A percentile compares a stretch with the other conserved stretches of the same genome.
Conservation (phyloP, 1,140 invertebrate species). For the Tribolium castaneum region DNA sequence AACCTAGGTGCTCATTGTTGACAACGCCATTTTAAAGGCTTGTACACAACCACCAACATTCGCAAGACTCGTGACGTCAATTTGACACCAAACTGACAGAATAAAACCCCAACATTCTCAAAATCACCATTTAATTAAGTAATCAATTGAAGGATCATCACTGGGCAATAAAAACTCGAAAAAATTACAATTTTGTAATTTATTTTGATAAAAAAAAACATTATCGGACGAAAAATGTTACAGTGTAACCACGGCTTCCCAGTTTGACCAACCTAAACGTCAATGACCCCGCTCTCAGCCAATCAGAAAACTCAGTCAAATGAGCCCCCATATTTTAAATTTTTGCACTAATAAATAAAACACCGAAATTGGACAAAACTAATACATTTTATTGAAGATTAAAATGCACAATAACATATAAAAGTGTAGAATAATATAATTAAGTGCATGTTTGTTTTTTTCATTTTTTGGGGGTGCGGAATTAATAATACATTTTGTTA, state of each 20-base stretch:
- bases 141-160: background rate
- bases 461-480: too few species aligned
- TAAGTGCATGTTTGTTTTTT: too few species aligned
- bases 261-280: background rate
- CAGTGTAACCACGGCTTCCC: background rate
- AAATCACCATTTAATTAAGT: background rate
- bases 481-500: too few species aligned
- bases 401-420: too few species aligned
- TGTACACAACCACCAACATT: slow-evolving; percentile 37
- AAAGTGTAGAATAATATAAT: too few species aligned
- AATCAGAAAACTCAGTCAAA: background rate
- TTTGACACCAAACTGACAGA: slow-evolving; percentile 1
- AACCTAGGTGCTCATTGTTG: slow-evolving; percentile 57
- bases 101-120: background rate
- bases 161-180: background rate
- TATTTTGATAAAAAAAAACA: too few species aligned
- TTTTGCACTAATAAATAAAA: too few species aligned
- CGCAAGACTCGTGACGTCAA: background rate
- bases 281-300: background rate
- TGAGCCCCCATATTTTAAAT: too few species aligned
- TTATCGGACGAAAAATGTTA: background rate
- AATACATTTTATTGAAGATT: too few species aligned
- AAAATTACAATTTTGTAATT: background rate
- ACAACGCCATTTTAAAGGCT: slow-evolving; percentile 57
- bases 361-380: too few species aligned